Percentiles rank a stretch among this genome's conserved stretches.
Conservation (phyloP, 2,113 vertebrate species). For the Carassius carassius region DNA sequence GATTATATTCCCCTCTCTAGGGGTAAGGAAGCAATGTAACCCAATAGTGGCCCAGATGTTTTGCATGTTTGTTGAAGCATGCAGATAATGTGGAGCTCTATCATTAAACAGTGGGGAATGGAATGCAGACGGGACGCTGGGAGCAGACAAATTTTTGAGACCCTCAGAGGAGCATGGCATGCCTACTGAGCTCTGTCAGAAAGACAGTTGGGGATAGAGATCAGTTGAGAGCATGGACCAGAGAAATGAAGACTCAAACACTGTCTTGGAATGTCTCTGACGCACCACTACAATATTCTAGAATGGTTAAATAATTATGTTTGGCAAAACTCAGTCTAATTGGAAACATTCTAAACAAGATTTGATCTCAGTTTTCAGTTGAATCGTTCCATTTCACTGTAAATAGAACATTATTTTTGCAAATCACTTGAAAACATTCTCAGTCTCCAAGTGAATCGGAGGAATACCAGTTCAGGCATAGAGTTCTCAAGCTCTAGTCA, state of each 20-base stretch:
- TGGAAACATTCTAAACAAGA: background rate
- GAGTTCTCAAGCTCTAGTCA: no score
- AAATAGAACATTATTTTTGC: background rate
- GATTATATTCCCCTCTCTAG: conserved; percentile 62
- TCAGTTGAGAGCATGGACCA: background rate
- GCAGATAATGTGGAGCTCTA: conserved; percentile 67
- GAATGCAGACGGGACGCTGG: conserved; percentile 41
- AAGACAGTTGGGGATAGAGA: background rate
- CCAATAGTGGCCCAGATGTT: conserved; percentile 79
- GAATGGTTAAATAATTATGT: no score
- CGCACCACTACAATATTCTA: no score
- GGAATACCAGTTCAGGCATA: background rate
- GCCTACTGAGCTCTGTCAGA: background rate
- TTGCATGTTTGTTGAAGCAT: conserved; percentile 73
- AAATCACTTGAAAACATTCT: background rate
- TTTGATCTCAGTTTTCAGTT: background rate
- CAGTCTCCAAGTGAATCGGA: background rate
- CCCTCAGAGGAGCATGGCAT: conserved; percentile 9
- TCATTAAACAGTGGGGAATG: conserved; percentile 61
- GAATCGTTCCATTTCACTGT: no score
- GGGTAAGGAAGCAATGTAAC: conserved; percentile 67
- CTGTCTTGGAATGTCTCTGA: background rate
- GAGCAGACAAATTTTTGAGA: conserved; percentile 44
- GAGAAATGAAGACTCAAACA: conserved; percentile 14
- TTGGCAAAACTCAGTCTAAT: background rate